Percentiles rank a stretch among this genome's conserved stretches.
Evolutionary conservation across 2,888 invertebrate species (phyloP).

Genomic region (Brenthis hecate): DNA sequence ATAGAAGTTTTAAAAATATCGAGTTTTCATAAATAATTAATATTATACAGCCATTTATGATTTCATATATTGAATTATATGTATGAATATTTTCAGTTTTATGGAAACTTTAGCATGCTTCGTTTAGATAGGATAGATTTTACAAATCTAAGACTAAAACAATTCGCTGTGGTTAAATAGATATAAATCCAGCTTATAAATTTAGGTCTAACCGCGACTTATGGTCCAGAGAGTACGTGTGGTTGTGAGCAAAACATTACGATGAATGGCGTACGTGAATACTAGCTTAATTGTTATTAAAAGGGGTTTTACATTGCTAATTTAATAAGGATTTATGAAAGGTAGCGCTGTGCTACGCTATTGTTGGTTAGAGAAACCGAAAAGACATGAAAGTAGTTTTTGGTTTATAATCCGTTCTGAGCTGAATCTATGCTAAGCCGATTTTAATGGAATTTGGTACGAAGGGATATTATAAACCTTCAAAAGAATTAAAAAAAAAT

Average conservation of each 20-base stretch:
- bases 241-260: constrained; percentile 20
- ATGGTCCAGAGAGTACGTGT: constrained; percentile 25
- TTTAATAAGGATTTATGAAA: constrained; percentile 18
- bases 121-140: background rate
- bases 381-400: background rate
- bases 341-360: background rate
- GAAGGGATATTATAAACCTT: too few relatives aligned
- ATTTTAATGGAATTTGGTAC: too few relatives aligned
- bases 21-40: background rate
- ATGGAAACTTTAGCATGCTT: background rate
- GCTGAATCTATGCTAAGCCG: too few relatives aligned
- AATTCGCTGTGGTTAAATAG: constrained; percentile 25
- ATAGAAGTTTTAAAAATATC: too few relatives aligned
- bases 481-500: too few relatives aligned
- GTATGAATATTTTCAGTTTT: background rate
- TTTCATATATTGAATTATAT: background rate
- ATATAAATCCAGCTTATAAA: constrained; percentile 28
- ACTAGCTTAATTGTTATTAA: constrained; percentile 20
- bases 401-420: too few relatives aligned
- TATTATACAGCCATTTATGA: too few relatives aligned
- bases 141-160: constrained; percentile 13
- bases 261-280: constrained; percentile 19
- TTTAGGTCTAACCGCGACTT: constrained; percentile 28
- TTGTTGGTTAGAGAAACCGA: background rate
- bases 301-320: constrained; percentile 12